phyloP scores from a whole-genome alignment of 2,113 vertebrate species.

The Mobula birostris region DNA sequence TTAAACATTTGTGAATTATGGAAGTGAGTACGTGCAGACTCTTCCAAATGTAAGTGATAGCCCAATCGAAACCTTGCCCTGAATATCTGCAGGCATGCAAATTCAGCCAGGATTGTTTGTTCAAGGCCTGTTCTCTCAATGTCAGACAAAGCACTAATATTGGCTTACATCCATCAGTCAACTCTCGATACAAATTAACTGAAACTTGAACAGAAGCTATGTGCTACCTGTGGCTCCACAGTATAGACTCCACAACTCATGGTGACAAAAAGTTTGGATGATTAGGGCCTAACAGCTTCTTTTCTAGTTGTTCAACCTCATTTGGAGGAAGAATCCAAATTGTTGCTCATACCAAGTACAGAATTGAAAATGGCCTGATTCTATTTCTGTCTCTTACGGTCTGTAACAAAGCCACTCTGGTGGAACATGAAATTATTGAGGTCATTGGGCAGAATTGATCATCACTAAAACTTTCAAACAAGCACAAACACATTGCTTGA shows the following conservation, averaged over 20 bases:
- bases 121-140: background rate
- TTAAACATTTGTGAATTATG: background rate
- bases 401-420: background rate
- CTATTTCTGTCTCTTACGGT: no score
- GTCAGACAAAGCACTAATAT: background rate
- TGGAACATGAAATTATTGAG: no score
- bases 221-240: background rate
- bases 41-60: background rate
- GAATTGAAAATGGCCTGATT: no score
- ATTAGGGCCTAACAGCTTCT: background rate
- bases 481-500: no score
- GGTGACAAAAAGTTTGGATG: background rate
- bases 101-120: background rate
- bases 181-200: background rate
- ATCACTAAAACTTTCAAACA: no score
- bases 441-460: no score
- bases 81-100: background rate
- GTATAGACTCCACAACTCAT: background rate
- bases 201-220: background rate
- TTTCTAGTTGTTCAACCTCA: background rate
- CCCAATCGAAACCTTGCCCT: background rate
- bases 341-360: background rate
- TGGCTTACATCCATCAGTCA: background rate
- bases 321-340: background rate
- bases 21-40: background rate